These are phyloP conservation scores for Neolamprologus brichardi DNA, from an alignment of 2,113 vertebrate species.

Conservation along the genomic window DNA sequence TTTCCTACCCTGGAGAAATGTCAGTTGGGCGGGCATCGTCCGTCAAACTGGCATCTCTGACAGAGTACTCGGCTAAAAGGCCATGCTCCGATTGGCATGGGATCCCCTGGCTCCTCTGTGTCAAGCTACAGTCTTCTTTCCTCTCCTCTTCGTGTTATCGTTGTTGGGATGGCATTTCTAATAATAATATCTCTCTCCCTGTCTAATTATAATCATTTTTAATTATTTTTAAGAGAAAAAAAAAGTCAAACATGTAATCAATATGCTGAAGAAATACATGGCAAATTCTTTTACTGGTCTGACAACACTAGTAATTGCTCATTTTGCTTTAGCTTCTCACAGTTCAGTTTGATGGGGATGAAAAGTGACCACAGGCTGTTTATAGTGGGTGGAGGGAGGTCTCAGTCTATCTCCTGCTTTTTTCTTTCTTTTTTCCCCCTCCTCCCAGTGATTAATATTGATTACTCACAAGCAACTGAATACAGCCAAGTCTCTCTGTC, in stretches of 20 bases:
- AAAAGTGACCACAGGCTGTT: slow-evolving; percentile 26
- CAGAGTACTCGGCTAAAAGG: slow-evolving; percentile 61
- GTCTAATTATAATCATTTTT: background rate
- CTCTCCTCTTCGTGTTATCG: slow-evolving; percentile 3
- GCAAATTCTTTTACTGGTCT: background rate
- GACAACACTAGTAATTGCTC: slow-evolving; percentile 46
- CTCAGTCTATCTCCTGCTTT: background rate
- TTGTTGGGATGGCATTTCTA: background rate
- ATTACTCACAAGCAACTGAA: slow-evolving; percentile 35
- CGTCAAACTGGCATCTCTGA: slow-evolving; percentile 71
- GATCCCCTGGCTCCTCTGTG: slow-evolving; percentile 53
- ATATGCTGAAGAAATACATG: background rate
- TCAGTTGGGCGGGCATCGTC: slow-evolving; percentile 54
- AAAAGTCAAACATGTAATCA: background rate
- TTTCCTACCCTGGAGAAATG: slow-evolving; percentile 59
- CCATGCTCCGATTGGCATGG: slow-evolving; percentile 67
- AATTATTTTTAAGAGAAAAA: background rate
- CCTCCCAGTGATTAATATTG: slow-evolving; percentile 56
- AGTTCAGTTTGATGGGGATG: slow-evolving; percentile 32
- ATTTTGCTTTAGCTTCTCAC: slow-evolving; percentile 22
- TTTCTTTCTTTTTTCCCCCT: background rate
- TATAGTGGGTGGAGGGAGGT: background rate
- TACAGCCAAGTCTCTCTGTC: slow-evolving; percentile 31
- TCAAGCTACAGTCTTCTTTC: slow-evolving; percentile 9
- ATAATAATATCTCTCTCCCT: background rate